A percentile compares a stretch with the other conserved stretches of the same genome.
Conservation (phyloP, 2,113 vertebrate species). For the Solenodon paradoxus region DNA sequence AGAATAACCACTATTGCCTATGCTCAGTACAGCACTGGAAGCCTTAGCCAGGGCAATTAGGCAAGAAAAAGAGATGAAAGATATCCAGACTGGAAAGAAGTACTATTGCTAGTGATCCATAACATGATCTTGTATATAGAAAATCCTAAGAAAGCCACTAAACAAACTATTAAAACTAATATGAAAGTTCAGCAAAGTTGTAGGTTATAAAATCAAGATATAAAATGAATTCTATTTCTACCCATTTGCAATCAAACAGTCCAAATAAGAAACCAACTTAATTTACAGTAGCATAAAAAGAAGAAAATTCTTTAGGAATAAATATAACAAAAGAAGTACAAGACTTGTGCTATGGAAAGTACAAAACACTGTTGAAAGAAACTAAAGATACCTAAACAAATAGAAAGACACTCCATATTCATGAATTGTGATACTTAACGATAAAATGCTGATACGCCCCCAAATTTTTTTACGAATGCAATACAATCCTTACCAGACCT, state of each 20-base stretch:
- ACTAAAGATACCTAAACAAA: constrained; percentile 2
- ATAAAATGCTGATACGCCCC: not conserved
- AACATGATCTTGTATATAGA: not conserved
- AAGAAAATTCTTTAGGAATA: constrained; percentile 22
- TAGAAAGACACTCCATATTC: not conserved
- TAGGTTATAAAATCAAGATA: not conserved
- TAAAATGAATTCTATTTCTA: not conserved
- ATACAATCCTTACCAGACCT: not conserved
- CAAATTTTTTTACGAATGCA: not conserved
- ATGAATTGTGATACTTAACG: not conserved
- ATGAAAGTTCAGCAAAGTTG: not conserved
- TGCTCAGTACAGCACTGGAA: not conserved
- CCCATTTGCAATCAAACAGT: not conserved
- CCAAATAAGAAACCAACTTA: not conserved
- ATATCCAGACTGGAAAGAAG: not conserved
- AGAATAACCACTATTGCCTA: not conserved
- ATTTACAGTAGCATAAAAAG: not conserved
- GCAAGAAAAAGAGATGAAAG: not conserved
- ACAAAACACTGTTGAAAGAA: not conserved
- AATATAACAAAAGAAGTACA: not conserved
- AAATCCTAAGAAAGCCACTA: not conserved
- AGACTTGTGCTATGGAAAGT: not conserved
- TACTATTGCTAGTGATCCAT: not conserved
- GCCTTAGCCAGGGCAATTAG: not conserved
- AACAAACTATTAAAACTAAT: not conserved